Conservation (phyloP, 2,113 vertebrate species). For the Callipepla californica region DNA sequence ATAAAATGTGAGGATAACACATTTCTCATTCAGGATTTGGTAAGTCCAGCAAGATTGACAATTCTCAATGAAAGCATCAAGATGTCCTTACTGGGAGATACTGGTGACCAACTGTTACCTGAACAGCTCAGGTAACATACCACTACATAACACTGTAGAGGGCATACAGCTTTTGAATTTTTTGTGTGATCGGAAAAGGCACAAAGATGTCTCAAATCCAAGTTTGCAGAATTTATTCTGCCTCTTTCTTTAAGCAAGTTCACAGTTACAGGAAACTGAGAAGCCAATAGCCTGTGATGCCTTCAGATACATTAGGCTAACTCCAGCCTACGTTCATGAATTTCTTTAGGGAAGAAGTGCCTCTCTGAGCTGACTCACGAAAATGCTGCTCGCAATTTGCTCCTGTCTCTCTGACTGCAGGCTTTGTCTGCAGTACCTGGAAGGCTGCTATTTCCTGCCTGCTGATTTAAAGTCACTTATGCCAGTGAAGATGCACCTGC, state of each 20-base stretch:
- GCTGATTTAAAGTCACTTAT: slow-evolving; percentile 37
- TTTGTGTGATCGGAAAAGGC: background rate
- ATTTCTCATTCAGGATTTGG: background rate
- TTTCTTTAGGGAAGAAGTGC: background rate
- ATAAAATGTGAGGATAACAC: background rate
- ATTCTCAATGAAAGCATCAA: background rate
- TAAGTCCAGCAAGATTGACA: background rate
- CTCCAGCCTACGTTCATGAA: background rate
- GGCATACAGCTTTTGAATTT: background rate
- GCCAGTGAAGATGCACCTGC: slow-evolving; percentile 5
- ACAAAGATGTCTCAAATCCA: background rate
- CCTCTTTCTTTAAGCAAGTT: background rate
- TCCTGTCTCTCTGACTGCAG: background rate
- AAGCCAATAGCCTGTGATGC: background rate
- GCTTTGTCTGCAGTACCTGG: background rate
- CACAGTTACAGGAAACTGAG: background rate
- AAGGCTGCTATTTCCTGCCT: background rate
- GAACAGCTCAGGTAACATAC: background rate
- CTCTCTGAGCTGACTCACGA: background rate
- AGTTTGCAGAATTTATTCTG: background rate
- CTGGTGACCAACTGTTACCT: background rate
- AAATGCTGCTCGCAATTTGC: background rate
- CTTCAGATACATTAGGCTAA: background rate
- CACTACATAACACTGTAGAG: accelerated
- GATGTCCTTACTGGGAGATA: background rate